Evolutionary conservation across 2,797 vertebrate species (phyloP).

Genomic region (Danio jaintianensis): DNA sequence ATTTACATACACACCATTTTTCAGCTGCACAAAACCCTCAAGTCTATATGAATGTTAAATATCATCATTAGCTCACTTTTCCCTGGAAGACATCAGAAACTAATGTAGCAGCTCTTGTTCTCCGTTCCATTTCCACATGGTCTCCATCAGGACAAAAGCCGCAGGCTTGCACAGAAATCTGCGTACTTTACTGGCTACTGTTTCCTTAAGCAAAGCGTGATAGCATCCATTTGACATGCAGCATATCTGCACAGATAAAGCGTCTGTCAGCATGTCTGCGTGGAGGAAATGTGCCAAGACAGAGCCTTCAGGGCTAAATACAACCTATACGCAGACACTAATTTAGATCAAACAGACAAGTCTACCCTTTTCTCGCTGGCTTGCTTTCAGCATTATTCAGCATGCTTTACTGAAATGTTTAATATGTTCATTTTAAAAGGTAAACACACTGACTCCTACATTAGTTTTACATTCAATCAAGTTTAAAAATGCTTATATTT

Average conservation of each 20-base stretch:
- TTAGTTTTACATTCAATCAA: too few relatives aligned
- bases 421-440: not conserved
- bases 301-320: conserved; percentile 50
- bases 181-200: conserved; percentile 37
- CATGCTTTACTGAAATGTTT: conserved; percentile 1
- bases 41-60: conserved; percentile 13
- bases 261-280: conserved; percentile 52
- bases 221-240: conserved; percentile 45
- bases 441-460: not conserved
- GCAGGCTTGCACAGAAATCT: conserved; percentile 52
- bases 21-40: conserved; percentile 34
- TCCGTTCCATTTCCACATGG: conserved; percentile 44
- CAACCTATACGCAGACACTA: conserved; percentile 28
- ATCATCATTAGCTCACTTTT: conserved; percentile 38
- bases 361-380: conserved; percentile 19
- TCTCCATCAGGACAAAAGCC: conserved; percentile 38
- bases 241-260: conserved; percentile 45
- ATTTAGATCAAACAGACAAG: conserved; percentile 44
- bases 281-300: conserved; percentile 55
- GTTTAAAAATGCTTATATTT: too few relatives aligned
- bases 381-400: conserved; percentile 39
- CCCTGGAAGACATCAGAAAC: conserved; percentile 41
- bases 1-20: not conserved
- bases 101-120: conserved; percentile 45
- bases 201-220: conserved; percentile 47